Evolutionary conservation across 2,888 invertebrate species (phyloP).

Genomic region (Mamestra brassicae): DNA sequence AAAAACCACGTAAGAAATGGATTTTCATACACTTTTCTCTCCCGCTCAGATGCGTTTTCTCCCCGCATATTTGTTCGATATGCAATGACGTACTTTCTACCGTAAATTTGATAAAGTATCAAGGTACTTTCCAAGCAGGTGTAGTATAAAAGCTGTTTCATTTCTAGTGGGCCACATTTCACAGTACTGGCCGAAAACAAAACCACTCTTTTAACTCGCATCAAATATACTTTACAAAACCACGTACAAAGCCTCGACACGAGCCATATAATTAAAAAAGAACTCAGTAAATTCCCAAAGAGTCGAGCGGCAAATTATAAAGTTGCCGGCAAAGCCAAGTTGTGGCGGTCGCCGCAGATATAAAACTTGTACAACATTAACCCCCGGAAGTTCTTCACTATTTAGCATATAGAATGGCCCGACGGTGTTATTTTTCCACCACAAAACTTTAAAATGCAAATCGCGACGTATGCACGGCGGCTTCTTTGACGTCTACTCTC

Average conservation of each 20-base stretch:
- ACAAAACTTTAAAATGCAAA: constrained; percentile 83
- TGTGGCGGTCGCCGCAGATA: constrained; percentile 65
- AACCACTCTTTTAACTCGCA: background rate
- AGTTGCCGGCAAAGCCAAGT: constrained; percentile 58
- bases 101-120: too few relatives aligned
- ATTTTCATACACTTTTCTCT: too few relatives aligned
- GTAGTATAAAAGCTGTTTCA: background rate
- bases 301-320: constrained; percentile 59
- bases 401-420: constrained; percentile 82
- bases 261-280: constrained; percentile 28
- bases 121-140: too few relatives aligned
- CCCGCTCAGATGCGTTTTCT: too few relatives aligned
- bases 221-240: constrained; percentile 36
- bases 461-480: constrained; percentile 72
- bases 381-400: constrained; percentile 73
- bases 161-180: background rate
- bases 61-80: too few relatives aligned
- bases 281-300: constrained; percentile 48
- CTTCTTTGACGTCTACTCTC: constrained; percentile 72
- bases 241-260: constrained; percentile 27
- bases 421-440: constrained; percentile 77
- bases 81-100: too few relatives aligned
- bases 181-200: background rate
- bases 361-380: constrained; percentile 77
- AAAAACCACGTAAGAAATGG: too few relatives aligned